Percentiles rank a stretch among this genome's conserved stretches.
phyloP scores from a whole-genome alignment of 2,888 invertebrate genomes.

The Eupithecia exiguata region DNA sequence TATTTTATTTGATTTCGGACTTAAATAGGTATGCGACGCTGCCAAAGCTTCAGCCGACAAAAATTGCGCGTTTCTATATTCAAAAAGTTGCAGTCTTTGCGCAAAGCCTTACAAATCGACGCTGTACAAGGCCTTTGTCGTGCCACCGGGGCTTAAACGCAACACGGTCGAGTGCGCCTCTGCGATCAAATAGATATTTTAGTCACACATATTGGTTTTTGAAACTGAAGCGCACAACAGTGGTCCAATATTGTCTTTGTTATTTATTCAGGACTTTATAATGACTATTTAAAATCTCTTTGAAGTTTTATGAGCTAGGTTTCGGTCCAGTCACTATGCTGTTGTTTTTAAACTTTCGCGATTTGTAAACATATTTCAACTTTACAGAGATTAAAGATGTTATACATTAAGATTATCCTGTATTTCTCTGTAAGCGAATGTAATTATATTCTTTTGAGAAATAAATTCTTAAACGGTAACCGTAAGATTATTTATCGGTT shows the following conservation, averaged over 20 bases:
- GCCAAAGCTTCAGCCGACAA: background rate
- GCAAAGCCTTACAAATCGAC: constrained; percentile 23
- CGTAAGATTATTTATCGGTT: too few relatives aligned
- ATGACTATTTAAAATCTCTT: background rate
- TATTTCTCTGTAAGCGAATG: too few relatives aligned
- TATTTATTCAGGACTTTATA: background rate
- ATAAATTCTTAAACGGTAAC: too few relatives aligned
- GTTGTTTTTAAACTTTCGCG: too few relatives aligned
- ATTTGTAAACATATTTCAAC: too few relatives aligned
- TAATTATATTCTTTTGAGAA: too few relatives aligned
- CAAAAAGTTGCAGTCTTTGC: constrained; percentile 22
- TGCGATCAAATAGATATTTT: constrained; percentile 47
- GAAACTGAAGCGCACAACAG: constrained; percentile 12
- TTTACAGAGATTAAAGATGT: too few relatives aligned
- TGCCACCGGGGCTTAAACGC: constrained; percentile 43
- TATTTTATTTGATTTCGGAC: background rate
- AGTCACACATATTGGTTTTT: constrained; percentile 31
- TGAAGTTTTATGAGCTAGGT: background rate
- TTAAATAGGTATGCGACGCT: background rate
- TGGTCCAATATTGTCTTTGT: background rate
- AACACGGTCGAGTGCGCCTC: constrained; percentile 41
- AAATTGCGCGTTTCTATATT: background rate
- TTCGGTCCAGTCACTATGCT: background rate
- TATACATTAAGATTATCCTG: too few relatives aligned
- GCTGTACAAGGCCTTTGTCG: constrained; percentile 42